Percentiles rank a stretch among this genome's conserved stretches.
These are phyloP conservation scores for Hemitrygon akajei DNA, from an alignment of 2,797 vertebrate genomes.

Conservation along the genomic window DNA sequence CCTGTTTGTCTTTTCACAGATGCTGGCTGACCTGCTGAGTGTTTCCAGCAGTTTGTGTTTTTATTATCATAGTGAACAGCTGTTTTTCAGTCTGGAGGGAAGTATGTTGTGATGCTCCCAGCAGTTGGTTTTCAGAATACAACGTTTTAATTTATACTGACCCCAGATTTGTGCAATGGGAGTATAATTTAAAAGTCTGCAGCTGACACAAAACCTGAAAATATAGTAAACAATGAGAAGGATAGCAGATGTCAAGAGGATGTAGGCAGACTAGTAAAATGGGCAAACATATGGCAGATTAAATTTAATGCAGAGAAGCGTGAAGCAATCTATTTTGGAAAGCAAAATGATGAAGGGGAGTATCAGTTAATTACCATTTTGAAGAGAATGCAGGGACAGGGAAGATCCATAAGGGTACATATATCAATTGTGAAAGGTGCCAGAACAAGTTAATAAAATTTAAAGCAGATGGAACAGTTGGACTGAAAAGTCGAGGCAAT, in stretches of 20 bases:
- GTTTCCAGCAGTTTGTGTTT: not conserved
- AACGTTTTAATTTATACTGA: no score
- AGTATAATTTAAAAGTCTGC: not conserved
- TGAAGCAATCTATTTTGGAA: not conserved
- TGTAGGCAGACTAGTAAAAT: conserved; percentile 1
- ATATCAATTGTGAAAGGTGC: no score
- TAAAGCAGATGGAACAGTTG: no score
- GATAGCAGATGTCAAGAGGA: not conserved
- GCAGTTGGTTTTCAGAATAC: not conserved
- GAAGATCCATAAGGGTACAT: no score
- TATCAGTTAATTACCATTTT: not conserved
- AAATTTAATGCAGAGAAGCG: not conserved
- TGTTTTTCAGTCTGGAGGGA: not conserved
- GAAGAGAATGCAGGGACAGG: no score
- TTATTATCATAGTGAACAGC: not conserved
- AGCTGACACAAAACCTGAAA: not conserved
- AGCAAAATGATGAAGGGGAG: not conserved
- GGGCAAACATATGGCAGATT: not conserved
- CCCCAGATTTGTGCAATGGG: not conserved
- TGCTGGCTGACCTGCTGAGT: not conserved
- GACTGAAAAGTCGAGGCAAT: no score
- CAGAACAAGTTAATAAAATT: not conserved
- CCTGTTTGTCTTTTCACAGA: not conserved
- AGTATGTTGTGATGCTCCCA: not conserved
- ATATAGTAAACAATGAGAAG: conserved; percentile 10